These are phyloP conservation scores for Colletes collaris DNA, from an alignment of 2,888 invertebrate species.

Conservation along the genomic window DNA sequence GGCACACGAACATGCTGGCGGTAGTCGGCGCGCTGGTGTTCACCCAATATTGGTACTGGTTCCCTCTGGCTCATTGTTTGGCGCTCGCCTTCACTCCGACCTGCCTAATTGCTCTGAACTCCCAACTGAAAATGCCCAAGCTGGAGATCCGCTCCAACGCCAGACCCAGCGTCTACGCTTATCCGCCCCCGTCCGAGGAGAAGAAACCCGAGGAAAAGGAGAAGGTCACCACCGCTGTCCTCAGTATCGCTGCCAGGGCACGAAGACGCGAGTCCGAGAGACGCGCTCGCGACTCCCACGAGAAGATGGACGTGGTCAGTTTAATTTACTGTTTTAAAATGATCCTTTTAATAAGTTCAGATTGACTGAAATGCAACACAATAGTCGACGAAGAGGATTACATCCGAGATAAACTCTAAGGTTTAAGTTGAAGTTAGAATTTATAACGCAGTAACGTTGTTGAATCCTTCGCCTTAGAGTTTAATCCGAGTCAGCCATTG, in stretches of 20 bases:
- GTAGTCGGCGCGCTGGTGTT: slow-evolving; percentile 99
- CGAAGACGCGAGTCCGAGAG: slow-evolving; percentile 92
- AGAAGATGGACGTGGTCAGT: slow-evolving; percentile 94
- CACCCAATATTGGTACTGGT: slow-evolving; percentile 99
- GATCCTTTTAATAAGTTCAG: no score
- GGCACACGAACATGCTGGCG: slow-evolving; percentile 98
- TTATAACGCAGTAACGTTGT: no score
- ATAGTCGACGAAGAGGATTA: no score
- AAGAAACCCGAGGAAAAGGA: slow-evolving; percentile 99
- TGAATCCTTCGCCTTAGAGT: no score
- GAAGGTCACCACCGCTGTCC: slow-evolving; percentile 98
- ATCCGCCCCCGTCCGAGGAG: slow-evolving; percentile 98
- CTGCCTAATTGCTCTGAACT: slow-evolving; percentile 96
- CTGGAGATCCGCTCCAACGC: slow-evolving; percentile 96
- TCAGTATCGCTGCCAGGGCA: slow-evolving; percentile 97
- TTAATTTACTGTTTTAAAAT: not conserved
- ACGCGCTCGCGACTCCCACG: slow-evolving; percentile 85
- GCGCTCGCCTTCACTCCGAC: slow-evolving; percentile 98
- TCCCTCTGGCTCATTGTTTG: slow-evolving; percentile 97
- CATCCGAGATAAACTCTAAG: no score
- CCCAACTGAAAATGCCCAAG: slow-evolving; percentile 96
- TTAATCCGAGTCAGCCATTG: no score
- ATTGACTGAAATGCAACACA: no score
- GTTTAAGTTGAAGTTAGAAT: no score
- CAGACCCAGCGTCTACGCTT: slow-evolving; percentile 97